Evolutionary conservation across 2,113 vertebrate genomes (phyloP).

Genomic region (Gavia stellata): DNA sequence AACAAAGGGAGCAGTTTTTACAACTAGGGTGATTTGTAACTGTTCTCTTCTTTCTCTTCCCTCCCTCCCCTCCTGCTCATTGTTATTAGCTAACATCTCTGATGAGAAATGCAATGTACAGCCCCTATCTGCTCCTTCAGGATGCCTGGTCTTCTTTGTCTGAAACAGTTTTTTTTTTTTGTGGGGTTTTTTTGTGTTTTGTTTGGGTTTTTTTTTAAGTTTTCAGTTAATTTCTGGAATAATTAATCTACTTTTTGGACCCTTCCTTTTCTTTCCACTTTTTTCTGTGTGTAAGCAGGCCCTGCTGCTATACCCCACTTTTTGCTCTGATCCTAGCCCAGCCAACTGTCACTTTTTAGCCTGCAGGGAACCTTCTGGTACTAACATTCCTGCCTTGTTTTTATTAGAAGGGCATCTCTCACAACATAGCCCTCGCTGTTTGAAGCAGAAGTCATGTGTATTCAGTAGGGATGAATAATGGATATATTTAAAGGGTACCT

Average conservation of each 20-base stretch:
- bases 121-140: neutral
- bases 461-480: slow-evolving; percentile 66
- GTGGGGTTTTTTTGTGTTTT: too few species aligned
- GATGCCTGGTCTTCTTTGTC: neutral
- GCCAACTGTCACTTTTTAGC: slow-evolving; percentile 59
- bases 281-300: neutral
- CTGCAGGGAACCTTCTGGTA: slow-evolving; percentile 68
- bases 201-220: neutral
- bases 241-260: neutral
- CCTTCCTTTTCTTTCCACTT: neutral
- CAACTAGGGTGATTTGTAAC: slow-evolving; percentile 16
- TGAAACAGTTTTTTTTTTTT: neutral
- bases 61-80: neutral
- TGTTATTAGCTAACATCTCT: neutral
- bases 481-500: slow-evolving; percentile 61
- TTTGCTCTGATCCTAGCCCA: slow-evolving; percentile 23
- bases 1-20: slow-evolving; percentile 6
- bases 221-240: neutral
- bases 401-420: slow-evolving; percentile 62
- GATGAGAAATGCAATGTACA: neutral
- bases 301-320: slow-evolving; percentile 24
- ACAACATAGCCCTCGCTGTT: slow-evolving; percentile 46
- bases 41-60: neutral
- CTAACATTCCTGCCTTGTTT: slow-evolving; percentile 59
- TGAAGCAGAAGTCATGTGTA: slow-evolving; percentile 56